Percentiles rank a stretch among this genome's conserved stretches.
Conservation (phyloP, 2,888 invertebrate genomes). For the Rotaria socialis region DNA sequence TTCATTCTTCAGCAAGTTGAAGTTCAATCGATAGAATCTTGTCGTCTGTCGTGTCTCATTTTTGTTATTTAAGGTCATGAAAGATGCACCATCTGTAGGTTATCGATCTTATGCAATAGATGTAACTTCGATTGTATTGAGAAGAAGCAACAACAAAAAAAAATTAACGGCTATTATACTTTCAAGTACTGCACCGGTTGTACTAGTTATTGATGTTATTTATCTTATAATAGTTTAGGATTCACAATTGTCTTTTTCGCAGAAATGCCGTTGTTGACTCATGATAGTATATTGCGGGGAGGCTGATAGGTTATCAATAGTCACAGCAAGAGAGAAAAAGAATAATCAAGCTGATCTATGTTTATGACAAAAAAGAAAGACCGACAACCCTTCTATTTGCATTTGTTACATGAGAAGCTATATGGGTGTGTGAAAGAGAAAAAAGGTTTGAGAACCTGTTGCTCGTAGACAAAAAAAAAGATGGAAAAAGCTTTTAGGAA, state of each 20-base stretch:
- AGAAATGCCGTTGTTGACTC: neutral
- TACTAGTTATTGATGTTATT: neutral
- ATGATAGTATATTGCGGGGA: neutral
- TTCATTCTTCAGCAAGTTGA: neutral
- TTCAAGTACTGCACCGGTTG: neutral
- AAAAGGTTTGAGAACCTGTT: neutral
- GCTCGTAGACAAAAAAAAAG: neutral
- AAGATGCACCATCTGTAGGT: neutral
- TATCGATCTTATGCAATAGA: neutral
- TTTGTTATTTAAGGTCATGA: neutral
- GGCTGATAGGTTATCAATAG: constrained; percentile 6
- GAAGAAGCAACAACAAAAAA: neutral
- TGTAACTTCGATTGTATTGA: neutral
- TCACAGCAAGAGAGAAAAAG: neutral
- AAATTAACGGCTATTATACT: neutral
- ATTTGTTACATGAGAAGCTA: neutral
- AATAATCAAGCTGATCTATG: neutral
- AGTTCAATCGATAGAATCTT: neutral
- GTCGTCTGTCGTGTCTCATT: neutral
- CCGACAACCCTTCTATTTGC: neutral
- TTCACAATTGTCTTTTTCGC: neutral
- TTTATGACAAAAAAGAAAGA: constrained; percentile 1
- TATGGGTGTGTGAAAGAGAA: neutral
- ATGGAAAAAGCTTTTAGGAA: neutral
- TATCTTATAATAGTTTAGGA: neutral